A percentile compares a stretch with the other conserved stretches of the same genome.
phyloP scores from a whole-genome alignment of 2,888 invertebrate genomes.

The Eristalis intricaria region DNA sequence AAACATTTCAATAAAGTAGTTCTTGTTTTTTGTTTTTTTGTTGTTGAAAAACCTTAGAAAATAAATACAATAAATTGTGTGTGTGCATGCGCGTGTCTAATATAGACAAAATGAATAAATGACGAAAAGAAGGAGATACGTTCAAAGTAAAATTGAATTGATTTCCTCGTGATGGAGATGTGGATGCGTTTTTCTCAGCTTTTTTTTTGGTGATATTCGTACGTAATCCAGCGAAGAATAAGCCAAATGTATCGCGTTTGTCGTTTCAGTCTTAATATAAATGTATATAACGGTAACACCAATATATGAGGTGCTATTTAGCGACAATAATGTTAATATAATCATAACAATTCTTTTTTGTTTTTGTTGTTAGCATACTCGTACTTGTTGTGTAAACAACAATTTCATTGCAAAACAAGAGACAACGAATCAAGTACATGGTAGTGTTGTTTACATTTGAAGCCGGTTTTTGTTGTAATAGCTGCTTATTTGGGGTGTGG shows the following conservation, averaged over 20 bases:
- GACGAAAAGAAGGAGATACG: conserved; percentile 1
- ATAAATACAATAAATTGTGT: conserved; percentile 53
- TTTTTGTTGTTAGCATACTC: not conserved
- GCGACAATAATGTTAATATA: conserved; percentile 2
- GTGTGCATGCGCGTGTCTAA: conserved; percentile 53
- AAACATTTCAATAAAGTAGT: conserved; percentile 5
- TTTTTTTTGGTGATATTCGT: not conserved
- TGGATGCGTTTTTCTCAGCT: conserved; percentile 6
- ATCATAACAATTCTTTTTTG: too few species aligned
- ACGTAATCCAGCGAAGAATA: conserved; percentile 39
- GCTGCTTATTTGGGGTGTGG: not conserved
- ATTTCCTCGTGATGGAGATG: conserved; percentile 25
- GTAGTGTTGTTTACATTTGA: conserved; percentile 39
- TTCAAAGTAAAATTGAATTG: conserved; percentile 29
- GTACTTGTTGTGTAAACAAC: conserved; percentile 1
- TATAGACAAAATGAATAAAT: conserved; percentile 66
- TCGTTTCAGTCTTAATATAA: conserved; percentile 67
- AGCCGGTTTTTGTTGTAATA: not conserved
- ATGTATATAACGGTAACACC: conserved; percentile 30
- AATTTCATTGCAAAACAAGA: conserved; percentile 17
- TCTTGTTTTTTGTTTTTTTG: conserved; percentile 3
- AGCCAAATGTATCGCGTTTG: conserved; percentile 47
- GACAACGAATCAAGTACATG: conserved; percentile 6
- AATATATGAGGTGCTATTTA: not conserved
- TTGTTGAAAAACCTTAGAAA: conserved; percentile 17